Evolutionary conservation across 2,797 vertebrate species (phyloP).

Genomic region (Pangasius sanitwongsei): DNA sequence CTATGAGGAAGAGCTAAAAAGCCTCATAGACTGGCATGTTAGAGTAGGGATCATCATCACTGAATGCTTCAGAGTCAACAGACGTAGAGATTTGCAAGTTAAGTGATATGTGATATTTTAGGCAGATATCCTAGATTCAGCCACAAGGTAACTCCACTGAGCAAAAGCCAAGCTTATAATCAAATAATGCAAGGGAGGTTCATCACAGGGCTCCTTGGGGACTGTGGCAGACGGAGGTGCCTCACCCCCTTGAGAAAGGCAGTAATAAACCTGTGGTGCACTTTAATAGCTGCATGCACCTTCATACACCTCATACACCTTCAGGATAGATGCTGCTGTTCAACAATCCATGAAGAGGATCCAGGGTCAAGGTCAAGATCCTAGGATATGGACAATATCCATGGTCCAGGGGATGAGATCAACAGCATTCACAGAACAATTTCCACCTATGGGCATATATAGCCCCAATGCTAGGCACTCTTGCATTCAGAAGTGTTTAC

Average conservation of each 20-base stretch:
- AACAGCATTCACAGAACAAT: neutral
- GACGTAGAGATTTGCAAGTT: neutral
- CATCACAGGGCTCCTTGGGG: neutral
- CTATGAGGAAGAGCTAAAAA: neutral
- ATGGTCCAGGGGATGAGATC: neutral
- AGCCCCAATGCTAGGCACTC: neutral
- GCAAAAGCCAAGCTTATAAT: neutral
- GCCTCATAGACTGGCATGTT: neutral
- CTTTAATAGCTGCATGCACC: neutral
- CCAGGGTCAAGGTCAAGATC: neutral
- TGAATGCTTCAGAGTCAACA: neutral
- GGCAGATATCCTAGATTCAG: neutral
- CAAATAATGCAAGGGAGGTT: neutral
- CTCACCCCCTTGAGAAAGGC: neutral
- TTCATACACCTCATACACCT: neutral
- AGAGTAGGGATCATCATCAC: neutral
- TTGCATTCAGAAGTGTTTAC: neutral
- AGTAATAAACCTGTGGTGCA: neutral
- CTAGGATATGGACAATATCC: neutral
- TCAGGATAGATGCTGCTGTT: constrained; percentile 2
- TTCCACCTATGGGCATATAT: neutral
- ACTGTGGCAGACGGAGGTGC: neutral
- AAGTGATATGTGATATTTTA: neutral
- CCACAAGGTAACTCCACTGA: neutral
- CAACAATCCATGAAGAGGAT: neutral